A percentile compares a stretch with the other conserved stretches of the same genome.
phyloP scores from a whole-genome alignment of 92 coral and sea anemone species.

The Hydrozoanthus gracilis region DNA sequence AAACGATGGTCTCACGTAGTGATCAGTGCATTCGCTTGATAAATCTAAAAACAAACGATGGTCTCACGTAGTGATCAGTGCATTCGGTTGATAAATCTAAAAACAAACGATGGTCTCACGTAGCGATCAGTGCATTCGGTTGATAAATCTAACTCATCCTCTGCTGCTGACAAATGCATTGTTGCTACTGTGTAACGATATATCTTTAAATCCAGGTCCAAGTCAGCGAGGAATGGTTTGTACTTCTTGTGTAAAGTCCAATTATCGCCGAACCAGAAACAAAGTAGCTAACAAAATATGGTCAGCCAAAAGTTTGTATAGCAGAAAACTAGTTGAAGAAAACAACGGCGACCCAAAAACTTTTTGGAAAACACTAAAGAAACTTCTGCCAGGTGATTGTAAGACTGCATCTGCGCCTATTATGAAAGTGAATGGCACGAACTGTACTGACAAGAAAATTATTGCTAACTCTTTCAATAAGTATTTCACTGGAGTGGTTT shows the following conservation, averaged over 20 bases:
- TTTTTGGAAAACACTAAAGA: no score
- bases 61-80: no score
- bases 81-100: no score
- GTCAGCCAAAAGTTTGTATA: background rate
- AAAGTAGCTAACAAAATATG: conserved; percentile 37
- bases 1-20: no score
- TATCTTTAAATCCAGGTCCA: conserved; percentile 50
- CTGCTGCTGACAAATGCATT: conserved; percentile 23
- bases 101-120: background rate
- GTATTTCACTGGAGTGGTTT: background rate
- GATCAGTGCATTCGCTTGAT: no score
- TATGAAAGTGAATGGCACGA: no score
- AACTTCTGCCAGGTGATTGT: no score
- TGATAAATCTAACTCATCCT: conserved; percentile 16
- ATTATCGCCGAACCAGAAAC: conserved; percentile 31
- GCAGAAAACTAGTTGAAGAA: conserved; percentile 16
- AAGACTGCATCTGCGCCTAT: no score
- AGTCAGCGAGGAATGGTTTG: conserved; percentile 31
- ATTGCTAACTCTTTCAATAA: background rate
- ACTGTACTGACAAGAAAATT: no score
- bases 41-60: no score
- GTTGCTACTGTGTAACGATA: conserved; percentile 45
- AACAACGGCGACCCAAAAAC: background rate
- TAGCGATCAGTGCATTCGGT: conserved; percentile 9
- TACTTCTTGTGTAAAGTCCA: conserved; percentile 38